Conservation (phyloP, 2,113 vertebrate species). For the Erythrocercus mccallii region DNA sequence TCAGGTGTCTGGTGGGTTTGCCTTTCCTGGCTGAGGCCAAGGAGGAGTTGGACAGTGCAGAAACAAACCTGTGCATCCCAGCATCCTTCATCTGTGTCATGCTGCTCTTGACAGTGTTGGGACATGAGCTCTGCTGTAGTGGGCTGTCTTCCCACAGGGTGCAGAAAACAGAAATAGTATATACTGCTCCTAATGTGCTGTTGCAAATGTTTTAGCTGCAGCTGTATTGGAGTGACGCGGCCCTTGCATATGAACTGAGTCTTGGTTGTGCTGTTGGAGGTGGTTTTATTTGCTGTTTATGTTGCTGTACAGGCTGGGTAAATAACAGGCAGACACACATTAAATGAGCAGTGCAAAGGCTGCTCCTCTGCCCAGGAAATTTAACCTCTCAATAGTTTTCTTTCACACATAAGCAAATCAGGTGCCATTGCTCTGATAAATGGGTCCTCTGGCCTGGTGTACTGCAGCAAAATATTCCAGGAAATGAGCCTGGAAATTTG, state of each 20-base stretch:
- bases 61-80: not conserved
- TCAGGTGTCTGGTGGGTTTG: not conserved
- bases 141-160: not conserved
- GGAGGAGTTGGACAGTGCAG: not conserved
- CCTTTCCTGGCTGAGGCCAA: not conserved
- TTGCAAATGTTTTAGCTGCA: not conserved
- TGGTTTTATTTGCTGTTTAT: not conserved
- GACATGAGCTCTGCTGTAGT: not conserved
- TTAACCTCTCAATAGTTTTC: not conserved
- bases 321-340: not conserved
- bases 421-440: not conserved
- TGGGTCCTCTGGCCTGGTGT: not conserved
- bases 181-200: not conserved
- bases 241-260: not conserved
- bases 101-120: accelerated
- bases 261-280: not conserved
- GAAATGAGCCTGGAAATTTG: not conserved
- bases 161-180: not conserved
- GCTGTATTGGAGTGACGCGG: not conserved
- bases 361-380: not conserved
- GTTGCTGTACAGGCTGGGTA: not conserved
- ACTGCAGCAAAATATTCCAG: not conserved
- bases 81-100: accelerated
- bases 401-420: not conserved
- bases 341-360: not conserved